Evolutionary conservation across 2,888 invertebrate species (phyloP), one percentile per base, ranked within the genome.

Genomic region (Spicauda simplicius): DNA sequence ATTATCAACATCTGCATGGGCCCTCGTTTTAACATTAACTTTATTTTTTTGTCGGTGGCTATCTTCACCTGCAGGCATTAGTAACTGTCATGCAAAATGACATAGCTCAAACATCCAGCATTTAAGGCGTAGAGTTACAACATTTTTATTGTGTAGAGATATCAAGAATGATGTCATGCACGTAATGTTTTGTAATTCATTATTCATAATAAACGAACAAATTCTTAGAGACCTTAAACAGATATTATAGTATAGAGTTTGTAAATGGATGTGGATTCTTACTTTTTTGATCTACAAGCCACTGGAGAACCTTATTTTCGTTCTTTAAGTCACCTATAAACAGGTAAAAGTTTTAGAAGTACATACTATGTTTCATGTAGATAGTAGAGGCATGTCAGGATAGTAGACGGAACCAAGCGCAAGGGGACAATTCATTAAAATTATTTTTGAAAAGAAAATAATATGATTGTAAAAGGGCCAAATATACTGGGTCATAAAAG

Each of bases 261-360:
- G 83, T 82, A 88, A 88, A 92, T 91, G 92, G 94, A 92, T 93
- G 93, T 94, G 94, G 94, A 93, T 95, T 95, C 97, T 97, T 97
- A 97, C 97, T 97, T 97, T 97, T 97, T 95, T 98, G 97, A 95
- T 97, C 96, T 94, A 97, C 95, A 94, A 98, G 96, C 98, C 98
- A 98, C 95, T 97, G 97, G 95, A 98, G 96, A 94, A 98, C 97
- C 95, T 97, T 97, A 94, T 97, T 97, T 96, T 98, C 97, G 91
- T 97, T 96, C 95, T 95, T 97, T 95, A 98, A 97, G 95, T 97
- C 96, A 95, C 97, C 97, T 97, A 96, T 94, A 96, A 93, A 92
- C 84, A 90, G 86, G 83, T 79, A 73, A 73, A 74, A 41, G 6
- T 60, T 64, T 56, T 55, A 63, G 11, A 58, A 64, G 20, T 53